Percentiles rank a stretch among this genome's conserved stretches.
Conservation (phyloP, 1,140 invertebrate genomes). For the Episyrphus balteatus region DNA sequence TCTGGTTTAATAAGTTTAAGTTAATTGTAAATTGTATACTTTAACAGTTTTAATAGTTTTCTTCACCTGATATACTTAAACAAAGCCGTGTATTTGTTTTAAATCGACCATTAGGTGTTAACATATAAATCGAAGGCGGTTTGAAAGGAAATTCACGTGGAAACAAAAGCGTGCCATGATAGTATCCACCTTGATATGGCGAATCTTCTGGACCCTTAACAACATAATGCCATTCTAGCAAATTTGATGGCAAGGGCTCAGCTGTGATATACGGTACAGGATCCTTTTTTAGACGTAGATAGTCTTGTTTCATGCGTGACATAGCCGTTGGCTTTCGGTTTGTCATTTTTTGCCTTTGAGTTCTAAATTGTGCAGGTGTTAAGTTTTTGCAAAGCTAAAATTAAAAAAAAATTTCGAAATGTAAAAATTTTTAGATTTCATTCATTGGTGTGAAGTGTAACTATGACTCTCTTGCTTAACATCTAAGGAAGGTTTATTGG, state of each 20-base stretch:
- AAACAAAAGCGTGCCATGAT: slow-evolving; percentile 95
- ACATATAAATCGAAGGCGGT: slow-evolving; percentile 96
- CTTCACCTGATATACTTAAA: slow-evolving; percentile 74
- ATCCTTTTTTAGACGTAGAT: slow-evolving; percentile 85
- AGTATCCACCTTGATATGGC: slow-evolving; percentile 90
- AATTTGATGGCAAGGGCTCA: slow-evolving; percentile 86
- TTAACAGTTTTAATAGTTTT: not conserved
- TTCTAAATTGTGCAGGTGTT: no score
- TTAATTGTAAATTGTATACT: not conserved
- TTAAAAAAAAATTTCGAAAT: no score
- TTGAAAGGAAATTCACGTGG: slow-evolving; percentile 96
- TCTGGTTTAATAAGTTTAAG: slow-evolving; percentile 41
- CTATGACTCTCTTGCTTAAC: no score
- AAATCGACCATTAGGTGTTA: slow-evolving; percentile 91
- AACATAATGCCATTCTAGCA: slow-evolving; percentile 80
- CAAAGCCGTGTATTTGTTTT: slow-evolving; percentile 87
- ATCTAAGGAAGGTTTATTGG: no score
- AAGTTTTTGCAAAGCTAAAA: no score
- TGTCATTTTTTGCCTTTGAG: not conserved
- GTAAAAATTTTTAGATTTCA: no score
- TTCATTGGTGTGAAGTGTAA: no score
- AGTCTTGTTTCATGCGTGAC: slow-evolving; percentile 87
- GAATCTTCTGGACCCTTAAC: slow-evolving; percentile 73
- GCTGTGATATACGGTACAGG: slow-evolving; percentile 63
- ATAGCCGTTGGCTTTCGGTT: slow-evolving; percentile 50